These are phyloP conservation scores for Bellardia pandia DNA, from an alignment of 2,888 invertebrate species.

Conservation along the genomic window DNA sequence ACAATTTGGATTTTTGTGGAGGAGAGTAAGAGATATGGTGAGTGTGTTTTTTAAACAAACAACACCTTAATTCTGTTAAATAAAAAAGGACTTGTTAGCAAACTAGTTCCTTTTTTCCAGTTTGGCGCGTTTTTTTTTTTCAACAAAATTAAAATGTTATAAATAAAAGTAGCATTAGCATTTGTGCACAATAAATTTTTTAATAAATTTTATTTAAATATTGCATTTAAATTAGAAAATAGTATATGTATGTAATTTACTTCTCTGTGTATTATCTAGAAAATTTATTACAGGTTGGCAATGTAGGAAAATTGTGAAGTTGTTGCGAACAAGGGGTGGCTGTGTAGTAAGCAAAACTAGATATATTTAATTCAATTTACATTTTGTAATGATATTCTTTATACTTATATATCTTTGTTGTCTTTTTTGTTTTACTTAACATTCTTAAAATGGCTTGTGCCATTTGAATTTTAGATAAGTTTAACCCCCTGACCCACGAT, in stretches of 20 bases:
- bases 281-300: background rate
- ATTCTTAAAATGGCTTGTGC: background rate
- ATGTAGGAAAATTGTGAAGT: background rate
- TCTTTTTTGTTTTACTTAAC: background rate
- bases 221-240: background rate
- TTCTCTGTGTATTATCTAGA: background rate
- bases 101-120: background rate
- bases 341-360: background rate
- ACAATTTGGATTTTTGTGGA: background rate
- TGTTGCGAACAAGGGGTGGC: background rate
- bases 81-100: background rate
- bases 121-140: slow-evolving; percentile 3
- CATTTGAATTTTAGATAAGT: background rate
- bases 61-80: background rate
- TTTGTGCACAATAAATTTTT: background rate
- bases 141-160: background rate
- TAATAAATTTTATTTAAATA: background rate
- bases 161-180: background rate
- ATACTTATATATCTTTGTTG: background rate
- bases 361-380: background rate
- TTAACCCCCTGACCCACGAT: no score
- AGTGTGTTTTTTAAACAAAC: background rate
- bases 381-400: slow-evolving; percentile 1
- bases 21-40: background rate
- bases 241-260: background rate